Evolutionary conservation across 2,888 invertebrate genomes (phyloP), one percentile per base, ranked within the genome.

Genomic region (Drosophila pegasa): DNA sequence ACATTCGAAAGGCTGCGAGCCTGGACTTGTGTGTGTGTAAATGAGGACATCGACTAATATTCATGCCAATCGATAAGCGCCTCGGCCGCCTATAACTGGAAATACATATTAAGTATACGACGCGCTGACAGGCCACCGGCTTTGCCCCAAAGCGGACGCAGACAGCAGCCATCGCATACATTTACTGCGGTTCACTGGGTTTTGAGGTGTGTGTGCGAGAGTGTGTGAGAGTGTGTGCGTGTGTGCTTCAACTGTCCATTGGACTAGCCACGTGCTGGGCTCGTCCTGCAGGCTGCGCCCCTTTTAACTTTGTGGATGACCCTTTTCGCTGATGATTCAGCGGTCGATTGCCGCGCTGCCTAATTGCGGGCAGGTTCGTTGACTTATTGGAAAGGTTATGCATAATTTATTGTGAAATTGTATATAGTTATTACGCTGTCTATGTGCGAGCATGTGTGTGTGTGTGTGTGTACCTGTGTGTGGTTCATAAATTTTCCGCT

Each of bases 1-100:
- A 64, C 54, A 78, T 78, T 71, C 48, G 81, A 80, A 83, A 83
- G 81, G 80, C 78, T 56, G 35, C 2, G 22, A 41, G 63, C 71
- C 63, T 63, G 50, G 58, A n/a, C 37, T 55, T 14, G 45, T 63
- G 58, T 71, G 47, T 71, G 55, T 71, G 59, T 72, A 87, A 84
- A 85, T 87, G 87, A 89, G 87, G 89, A 87, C 89, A 74, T 62
- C 88, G 80, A 70, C 75, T 82, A 86, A 88, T 86, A 85, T 81
- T 77, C 89, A 87, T 75, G 77, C 75, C 88, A 83, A 89, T 87
- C 87, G 89, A 87, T 87, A 87, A 89, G 82, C 73, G 69, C 68
- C 58, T 63, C 58, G 71, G 63, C 67, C 80, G 84, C 67, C 82
- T 75, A 83, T 83, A 86, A 87, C 87, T 87, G 78, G 77, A 88